Conservation (phyloP, 2,797 vertebrate species). For the Silurus lanzhouensis region DNA sequence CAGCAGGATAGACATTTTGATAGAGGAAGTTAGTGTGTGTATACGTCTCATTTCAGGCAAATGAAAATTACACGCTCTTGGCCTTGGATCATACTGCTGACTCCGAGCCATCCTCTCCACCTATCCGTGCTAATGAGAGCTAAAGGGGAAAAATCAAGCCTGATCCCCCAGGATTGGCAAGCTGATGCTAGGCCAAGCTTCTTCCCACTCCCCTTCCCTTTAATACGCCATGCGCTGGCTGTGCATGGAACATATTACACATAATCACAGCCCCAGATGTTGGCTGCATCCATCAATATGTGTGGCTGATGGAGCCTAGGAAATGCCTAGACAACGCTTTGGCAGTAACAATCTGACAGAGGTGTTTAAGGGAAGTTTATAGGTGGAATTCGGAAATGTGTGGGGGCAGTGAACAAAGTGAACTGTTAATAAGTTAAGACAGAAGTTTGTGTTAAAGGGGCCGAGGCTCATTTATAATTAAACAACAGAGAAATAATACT, state of each 20-base stretch:
- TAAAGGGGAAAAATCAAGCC: constrained; percentile 43
- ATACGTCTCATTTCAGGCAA: constrained; percentile 53
- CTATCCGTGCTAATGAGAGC: constrained; percentile 38
- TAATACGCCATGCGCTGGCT: constrained; percentile 37
- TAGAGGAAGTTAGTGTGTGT: constrained; percentile 60
- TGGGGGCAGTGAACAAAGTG: constrained; percentile 19
- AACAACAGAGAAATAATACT: background rate
- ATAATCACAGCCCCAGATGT: constrained; percentile 68
- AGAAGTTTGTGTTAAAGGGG: constrained; percentile 23
- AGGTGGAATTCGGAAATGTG: constrained; percentile 29
- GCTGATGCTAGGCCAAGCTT: constrained; percentile 44
- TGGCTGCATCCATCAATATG: constrained; percentile 54
- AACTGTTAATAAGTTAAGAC: constrained; percentile 34
- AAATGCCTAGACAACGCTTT: constrained; percentile 40
- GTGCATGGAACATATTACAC: constrained; percentile 58
- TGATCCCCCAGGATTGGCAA: constrained; percentile 49
- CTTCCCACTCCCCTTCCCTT: constrained; percentile 31
- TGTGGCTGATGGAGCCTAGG: constrained; percentile 39
- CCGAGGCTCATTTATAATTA: constrained; percentile 5
- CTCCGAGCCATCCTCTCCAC: constrained; percentile 35
- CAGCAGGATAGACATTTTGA: constrained; percentile 45
- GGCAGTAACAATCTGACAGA: constrained; percentile 48
- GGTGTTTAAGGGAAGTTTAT: constrained; percentile 59
- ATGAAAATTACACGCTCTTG: constrained; percentile 52
- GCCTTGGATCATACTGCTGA: constrained; percentile 44